Evolutionary conservation across 1,140 invertebrate species (phyloP).

Genomic region (Calosoma granatense): DNA sequence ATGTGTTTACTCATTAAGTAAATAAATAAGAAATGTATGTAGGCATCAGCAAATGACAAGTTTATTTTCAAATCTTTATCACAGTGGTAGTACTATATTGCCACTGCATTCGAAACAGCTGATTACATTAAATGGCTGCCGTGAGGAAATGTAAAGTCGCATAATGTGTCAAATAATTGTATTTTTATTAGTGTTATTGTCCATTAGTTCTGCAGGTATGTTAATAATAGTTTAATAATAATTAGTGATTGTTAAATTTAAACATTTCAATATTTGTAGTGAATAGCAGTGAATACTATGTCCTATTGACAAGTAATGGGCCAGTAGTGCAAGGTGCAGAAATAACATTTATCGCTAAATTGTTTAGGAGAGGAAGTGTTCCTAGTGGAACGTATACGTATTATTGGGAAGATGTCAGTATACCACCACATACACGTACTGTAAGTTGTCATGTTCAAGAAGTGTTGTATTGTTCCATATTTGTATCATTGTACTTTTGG

Average conservation of each 20-base stretch:
- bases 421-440: constrained; percentile 36
- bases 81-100: too few relatives aligned
- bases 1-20: too few relatives aligned
- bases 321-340: constrained; percentile 53
- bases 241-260: constrained; percentile 24
- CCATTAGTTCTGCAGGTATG: constrained; percentile 18
- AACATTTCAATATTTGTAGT: constrained; percentile 18
- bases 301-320: constrained; percentile 43
- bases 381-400: constrained; percentile 35
- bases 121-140: constrained; percentile 17
- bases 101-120: too few relatives aligned
- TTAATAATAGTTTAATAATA: constrained; percentile 12
- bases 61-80: too few relatives aligned
- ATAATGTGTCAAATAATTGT: constrained; percentile 15
- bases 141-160: constrained; percentile 19
- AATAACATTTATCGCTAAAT: constrained; percentile 50
- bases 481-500: constrained; percentile 28
- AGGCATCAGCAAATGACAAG: too few relatives aligned
- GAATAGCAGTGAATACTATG: constrained; percentile 6
- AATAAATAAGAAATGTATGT: too few relatives aligned
- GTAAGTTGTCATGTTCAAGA: constrained; percentile 32
- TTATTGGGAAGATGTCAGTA: constrained; percentile 45
- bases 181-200: constrained; percentile 22
- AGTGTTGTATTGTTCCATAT: constrained; percentile 11
- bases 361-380: constrained; percentile 35